phyloP scores from a whole-genome alignment of 2,113 vertebrate species.

The Bubo blakistoni region DNA sequence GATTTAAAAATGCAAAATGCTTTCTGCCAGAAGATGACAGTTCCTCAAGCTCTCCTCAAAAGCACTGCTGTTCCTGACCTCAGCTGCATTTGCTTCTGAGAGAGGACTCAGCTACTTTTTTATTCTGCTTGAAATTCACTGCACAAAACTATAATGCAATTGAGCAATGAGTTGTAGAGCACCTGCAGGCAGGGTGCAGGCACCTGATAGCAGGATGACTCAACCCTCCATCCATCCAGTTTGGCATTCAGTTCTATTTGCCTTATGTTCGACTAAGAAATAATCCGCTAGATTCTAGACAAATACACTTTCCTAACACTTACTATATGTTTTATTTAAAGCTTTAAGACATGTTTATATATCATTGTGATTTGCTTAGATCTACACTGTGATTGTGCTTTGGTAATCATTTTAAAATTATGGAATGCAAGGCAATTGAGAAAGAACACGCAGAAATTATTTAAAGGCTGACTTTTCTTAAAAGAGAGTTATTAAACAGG shows the following conservation, averaged over 20 bases:
- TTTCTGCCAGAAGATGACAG: neutral
- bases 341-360: neutral
- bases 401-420: neutral
- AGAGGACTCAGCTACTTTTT: neutral
- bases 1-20: neutral
- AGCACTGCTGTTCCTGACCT: neutral
- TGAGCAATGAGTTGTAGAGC: neutral
- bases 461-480: neutral
- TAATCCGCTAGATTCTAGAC: neutral
- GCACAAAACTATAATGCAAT: rapidly evolving
- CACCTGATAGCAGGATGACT: neutral
- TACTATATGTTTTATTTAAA: neutral
- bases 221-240: neutral
- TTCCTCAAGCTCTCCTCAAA: neutral
- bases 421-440: neutral
- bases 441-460: neutral
- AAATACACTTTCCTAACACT: neutral
- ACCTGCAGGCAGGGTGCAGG: neutral
- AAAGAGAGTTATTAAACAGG: constrained; percentile 13
- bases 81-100: neutral
- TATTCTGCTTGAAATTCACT: neutral
- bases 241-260: neutral
- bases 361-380: neutral
- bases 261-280: neutral
- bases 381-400: neutral